Evolutionary conservation across 2,797 vertebrate genomes (phyloP), one percentile per base, ranked within the genome.

Genomic region (Fistularia commersonii): DNA sequence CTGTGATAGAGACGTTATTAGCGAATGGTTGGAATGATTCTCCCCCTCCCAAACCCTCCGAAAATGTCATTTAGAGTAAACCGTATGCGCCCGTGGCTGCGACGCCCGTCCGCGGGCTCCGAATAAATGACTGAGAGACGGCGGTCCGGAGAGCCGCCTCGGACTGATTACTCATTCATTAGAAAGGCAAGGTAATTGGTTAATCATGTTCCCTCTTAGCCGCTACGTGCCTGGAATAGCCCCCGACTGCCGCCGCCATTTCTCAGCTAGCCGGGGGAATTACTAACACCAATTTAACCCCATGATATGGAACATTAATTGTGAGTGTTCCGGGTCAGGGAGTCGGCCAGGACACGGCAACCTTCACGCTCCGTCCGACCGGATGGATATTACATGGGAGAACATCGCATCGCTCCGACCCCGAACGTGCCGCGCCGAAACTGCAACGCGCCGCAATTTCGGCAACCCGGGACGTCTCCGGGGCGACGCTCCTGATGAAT

Each of bases 401-500:
- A 64, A 64, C 35, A 52, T 52, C 14, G 33, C 78, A 71, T 71
- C 74, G 47, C 62, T 77, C 75, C 60, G 6, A 60, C 37, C 37
- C 54, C 57, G 61, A 72, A 54, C 2, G 48, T 39, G 43, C 1
- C 0, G 72, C 52, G 11, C 23, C 33, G 69, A 72, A 83, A 84
- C 66, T 85, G 83, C 83, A 81, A 67, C 67, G 34, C 69, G 8
- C 66, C 79, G 83, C 83, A 82, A 60, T 84, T 82, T 71, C 54
- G 70, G 57, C 72, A 79, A 85, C 80, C 55, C 69, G 76, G 78
- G 81, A 77, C 76, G 44, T 81, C 79, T 81, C 81, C 61, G 58
- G 77, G 83, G 83, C 83, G 73, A 83, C 81, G 51, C 72, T 87
- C 77, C 65, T 84, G 80, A 87, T 85, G 83, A 88, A 88, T 86